phyloP scores from a whole-genome alignment of 2,113 vertebrate species.

The Sisor rabdophorus region DNA sequence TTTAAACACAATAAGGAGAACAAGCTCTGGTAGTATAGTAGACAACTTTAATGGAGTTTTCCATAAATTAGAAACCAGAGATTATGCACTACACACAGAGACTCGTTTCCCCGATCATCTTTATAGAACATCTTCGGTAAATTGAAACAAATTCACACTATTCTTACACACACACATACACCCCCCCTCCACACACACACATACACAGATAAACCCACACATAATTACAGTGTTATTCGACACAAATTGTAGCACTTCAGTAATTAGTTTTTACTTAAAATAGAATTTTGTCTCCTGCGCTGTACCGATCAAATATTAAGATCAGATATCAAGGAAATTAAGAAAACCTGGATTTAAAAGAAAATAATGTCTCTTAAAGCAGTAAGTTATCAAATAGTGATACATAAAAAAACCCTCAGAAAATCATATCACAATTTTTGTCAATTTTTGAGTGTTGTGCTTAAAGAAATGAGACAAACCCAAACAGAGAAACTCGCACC shows the following conservation, averaged over 20 bases:
- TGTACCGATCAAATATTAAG: slow-evolving; percentile 36
- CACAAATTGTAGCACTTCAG: slow-evolving; percentile 18
- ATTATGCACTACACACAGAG: slow-evolving; percentile 46
- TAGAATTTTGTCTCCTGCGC: slow-evolving; percentile 36
- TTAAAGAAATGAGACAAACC: slow-evolving; percentile 13
- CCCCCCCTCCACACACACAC: too few relatives aligned
- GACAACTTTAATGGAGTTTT: slow-evolving; percentile 52
- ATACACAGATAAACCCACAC: not conserved
- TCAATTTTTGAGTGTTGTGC: slow-evolving; percentile 22
- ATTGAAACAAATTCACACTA: slow-evolving; percentile 31
- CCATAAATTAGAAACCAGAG: slow-evolving; percentile 46
- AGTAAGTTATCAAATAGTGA: slow-evolving; percentile 48
- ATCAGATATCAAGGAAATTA: slow-evolving; percentile 34
- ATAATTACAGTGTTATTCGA: slow-evolving; percentile 35
- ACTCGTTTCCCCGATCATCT: slow-evolving; percentile 22
- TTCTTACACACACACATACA: slow-evolving; percentile 28
- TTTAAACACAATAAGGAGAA: slow-evolving; percentile 18
- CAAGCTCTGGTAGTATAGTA: slow-evolving; percentile 29
- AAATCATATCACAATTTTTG: slow-evolving; percentile 16
- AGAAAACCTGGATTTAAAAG: slow-evolving; percentile 46
- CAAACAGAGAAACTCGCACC: slow-evolving; percentile 7
- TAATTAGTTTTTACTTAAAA: slow-evolving; percentile 33
- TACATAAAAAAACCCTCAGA: slow-evolving; percentile 37
- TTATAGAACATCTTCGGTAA: slow-evolving; percentile 41
- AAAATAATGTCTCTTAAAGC: slow-evolving; percentile 33